Evolutionary conservation across 2,797 vertebrate species (phyloP), one percentile per base, ranked within the genome.

Genomic region (Heterohyrax brucei): DNA sequence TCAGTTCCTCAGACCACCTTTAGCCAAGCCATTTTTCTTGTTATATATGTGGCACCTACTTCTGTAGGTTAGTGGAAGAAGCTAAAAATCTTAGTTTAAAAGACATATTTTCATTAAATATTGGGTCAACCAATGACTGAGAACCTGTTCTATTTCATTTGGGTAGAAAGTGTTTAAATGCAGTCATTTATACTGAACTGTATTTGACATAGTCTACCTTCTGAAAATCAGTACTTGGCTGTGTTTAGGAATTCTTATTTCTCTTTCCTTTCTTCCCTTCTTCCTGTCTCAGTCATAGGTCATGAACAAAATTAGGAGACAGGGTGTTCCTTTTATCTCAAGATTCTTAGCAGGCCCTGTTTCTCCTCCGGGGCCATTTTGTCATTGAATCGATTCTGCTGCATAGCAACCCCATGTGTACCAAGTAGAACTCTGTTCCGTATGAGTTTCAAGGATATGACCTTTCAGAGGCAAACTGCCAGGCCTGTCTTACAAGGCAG

Each of bases 81-180:
- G 44, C 28, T 53, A 26, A 7, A 4, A 33, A 33, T 87, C 85
- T 85, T 53, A 73, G 44, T 75, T 82, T 87, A 26, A 92, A 94
- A 93, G 90, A 19, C 16, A 8, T 39, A 8, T 39, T 64, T 86
- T 94, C 28, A 39, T 78, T 78, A 44, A 81, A 48, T 77, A 44
- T 53, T 59, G 64, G 62, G 61, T 87, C 87, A 86, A 3, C 48
- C 72, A 26, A 79, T 95, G 82, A 46, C 33, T 24, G 39, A 33
- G 18, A 66, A 24, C 80, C 53, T 70, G 14, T 26, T 87, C 59
- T 2, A 14, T 4, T 61, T 91, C 8, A 44, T 83, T 88, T 33
- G 48, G 19, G 59, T 10, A 2, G 81, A 89, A 48, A 77, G 72
- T 62, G 61, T 19, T 3, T 53, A 87, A 62, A 61, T 12, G 16